Percentiles rank a stretch among this genome's conserved stretches.
Conservation (phyloP, 1,140 invertebrate genomes). For the Drosophila kohkoa region DNA sequence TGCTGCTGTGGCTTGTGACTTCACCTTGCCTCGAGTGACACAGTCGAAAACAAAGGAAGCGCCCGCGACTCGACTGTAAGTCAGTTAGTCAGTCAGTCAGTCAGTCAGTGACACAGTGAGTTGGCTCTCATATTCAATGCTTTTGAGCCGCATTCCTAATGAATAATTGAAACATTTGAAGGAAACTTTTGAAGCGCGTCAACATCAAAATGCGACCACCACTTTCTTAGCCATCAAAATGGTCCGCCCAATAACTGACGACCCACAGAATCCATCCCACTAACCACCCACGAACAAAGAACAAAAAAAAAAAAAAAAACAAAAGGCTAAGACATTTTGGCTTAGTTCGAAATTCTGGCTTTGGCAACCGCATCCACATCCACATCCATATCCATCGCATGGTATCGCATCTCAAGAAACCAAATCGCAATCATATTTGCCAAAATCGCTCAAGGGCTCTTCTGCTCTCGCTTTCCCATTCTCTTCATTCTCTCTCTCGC, state of each 20-base stretch:
- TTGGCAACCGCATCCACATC: constrained; percentile 37
- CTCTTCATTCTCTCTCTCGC: background rate
- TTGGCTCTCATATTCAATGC: constrained; percentile 12
- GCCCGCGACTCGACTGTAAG: background rate
- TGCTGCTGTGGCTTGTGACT: background rate
- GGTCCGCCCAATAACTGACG: background rate
- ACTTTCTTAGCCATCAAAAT: constrained; percentile 14
- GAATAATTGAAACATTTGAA: constrained; percentile 58
- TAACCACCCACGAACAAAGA: background rate
- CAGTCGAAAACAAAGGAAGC: background rate
- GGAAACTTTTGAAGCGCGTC: constrained; percentile 41
- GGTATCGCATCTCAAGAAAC: constrained; percentile 35
- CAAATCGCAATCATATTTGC: constrained; percentile 38
- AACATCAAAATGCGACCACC: constrained; percentile 41
- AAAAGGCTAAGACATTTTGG: constrained; percentile 22
- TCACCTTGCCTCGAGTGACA: background rate
- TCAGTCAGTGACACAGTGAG: background rate
- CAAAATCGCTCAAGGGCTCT: constrained; percentile 31
- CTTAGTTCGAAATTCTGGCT: constrained; percentile 1
- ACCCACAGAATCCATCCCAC: background rate
- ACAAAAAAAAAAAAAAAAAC: constrained; percentile 13
- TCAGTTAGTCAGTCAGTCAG: constrained; percentile 9
- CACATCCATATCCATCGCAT: background rate
- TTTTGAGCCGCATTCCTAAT: constrained; percentile 49
- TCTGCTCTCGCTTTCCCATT: no score